Evolutionary conservation across 37 sponge, comb jelly and placozoan species (phyloP), one percentile per base, ranked within the genome.

Genomic region (Theonella swinhoei): DNA sequence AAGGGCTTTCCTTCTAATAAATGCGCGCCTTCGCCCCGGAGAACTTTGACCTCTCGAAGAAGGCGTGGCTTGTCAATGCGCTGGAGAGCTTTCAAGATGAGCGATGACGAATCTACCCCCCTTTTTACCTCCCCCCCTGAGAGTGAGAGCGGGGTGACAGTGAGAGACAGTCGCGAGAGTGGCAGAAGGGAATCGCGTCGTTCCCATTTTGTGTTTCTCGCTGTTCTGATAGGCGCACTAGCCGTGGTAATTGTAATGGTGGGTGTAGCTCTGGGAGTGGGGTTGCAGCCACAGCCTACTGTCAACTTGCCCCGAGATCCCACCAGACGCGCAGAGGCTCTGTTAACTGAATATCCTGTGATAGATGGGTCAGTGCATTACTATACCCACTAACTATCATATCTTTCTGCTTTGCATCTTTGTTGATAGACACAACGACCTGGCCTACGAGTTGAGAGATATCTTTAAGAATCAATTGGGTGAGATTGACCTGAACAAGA

Each of bases 351-450:
- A 23, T 73, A 60, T 70, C 89, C 84, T 39, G 29, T 89, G 4
- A 72, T 78, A 78, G 89, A 89, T 77, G 89, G 89, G 89, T 89
- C 29, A 25, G 85, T 62, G 62, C 3, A 40, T 3, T 26, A 64
- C 3, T 66, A 22, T 38, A 2, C 38, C 71, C 35, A 3, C 30
- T 70, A 65, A n/a, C 66, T 65, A 29, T 7, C 5, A 5, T 29
- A 65, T 29, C 7, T 39, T 5, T 8, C 74, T 19, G 4, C 31
- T 26, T 42, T 43, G 22, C 29, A 25, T 75, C 30, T n/a, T 3
- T 37, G 33, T 70, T 70, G 25, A 47, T 47, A 91, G 92, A 3
- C 92, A 91, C 85, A 87, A 91, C 75, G 92, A 91, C 41, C 38
- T 91, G 25, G 80, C 92, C 1, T 61, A 82, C 4, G 29, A 59